Evolutionary conservation across 2,888 invertebrate species (phyloP).

Genomic region (Galerucella calmariensis): DNA sequence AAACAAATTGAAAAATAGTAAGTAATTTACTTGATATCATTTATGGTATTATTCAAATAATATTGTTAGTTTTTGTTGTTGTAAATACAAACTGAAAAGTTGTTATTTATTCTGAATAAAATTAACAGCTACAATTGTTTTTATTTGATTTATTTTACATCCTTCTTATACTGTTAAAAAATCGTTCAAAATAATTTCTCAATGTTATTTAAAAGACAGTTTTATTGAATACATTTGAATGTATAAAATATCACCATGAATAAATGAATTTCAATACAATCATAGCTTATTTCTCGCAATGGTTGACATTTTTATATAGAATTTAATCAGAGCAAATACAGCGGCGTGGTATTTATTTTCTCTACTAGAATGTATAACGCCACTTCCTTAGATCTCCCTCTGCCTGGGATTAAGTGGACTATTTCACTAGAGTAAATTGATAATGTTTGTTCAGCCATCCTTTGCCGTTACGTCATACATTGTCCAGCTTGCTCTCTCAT

Average conservation of each 20-base stretch:
- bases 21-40: neutral
- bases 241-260: neutral
- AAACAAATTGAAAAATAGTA: neutral
- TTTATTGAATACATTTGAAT: neutral
- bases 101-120: slow-evolving; percentile 29
- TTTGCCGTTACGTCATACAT: no score
- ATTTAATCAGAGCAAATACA: no score
- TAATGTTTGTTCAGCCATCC: no score
- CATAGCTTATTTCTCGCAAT: no score
- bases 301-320: no score
- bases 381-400: no score
- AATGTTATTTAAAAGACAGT: neutral
- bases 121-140: slow-evolving; percentile 10
- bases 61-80: slow-evolving; percentile 12
- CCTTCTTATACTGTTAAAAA: neutral
- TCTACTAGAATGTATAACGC: no score
- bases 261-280: no score
- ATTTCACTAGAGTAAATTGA: no score
- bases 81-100: slow-evolving; percentile 1
- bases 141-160: neutral
- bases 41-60: slow-evolving; percentile 1
- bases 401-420: no score
- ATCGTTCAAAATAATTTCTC: neutral
- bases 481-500: no score
- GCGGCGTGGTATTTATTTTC: no score